Evolutionary conservation across 2,797 vertebrate genomes (phyloP), one percentile per base, ranked within the genome.

Genomic region (Decapterus maruadsi): DNA sequence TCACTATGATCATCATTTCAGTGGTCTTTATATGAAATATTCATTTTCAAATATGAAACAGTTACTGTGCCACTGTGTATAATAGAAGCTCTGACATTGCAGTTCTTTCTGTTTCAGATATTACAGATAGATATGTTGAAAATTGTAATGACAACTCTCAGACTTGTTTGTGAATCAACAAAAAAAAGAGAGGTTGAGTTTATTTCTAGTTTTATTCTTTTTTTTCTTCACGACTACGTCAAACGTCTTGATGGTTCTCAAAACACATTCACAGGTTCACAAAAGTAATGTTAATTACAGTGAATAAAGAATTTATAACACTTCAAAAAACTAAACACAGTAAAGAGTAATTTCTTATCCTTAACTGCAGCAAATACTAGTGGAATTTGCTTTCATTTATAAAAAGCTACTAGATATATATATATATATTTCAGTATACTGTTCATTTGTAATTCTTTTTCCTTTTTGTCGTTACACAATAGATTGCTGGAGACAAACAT

Each of bases 201-300:
- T 90, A 85, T 91, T 87, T 92, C 91, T 92, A 70, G 38, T 92
- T 94, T 95, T 93, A 88, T 91, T 93, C 90, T 91, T 89, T 87
- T 91, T 85, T 90, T 91, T 88, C 76, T 89, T 92, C 91, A 93
- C 6, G 75, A 81, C 91, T 94, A 90, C 17, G 83, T 90, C 89
- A 90, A 80, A 86, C 51, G 62, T 89, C 75, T 90, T 74, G 81
- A 88, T 50, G 74, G 59, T 87, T 92, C 80, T 90, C 86, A 90
- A 90, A 89, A 94, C 89, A 95, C 92, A 95, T 92, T 93, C 87
- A 95, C 91, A 94, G 75, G 82, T 92, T 92, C 92, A 94, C 94
- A 95, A 90, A 90, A 90, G 77, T 91, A 89, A 86, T 80, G 83
- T 93, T 87, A 94, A 83, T 93, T 85, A 95, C 93, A 94, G 84